Evolutionary conservation across 2,113 vertebrate genomes (phyloP).

Genomic region (Bos taurus): ARS-UCD2.0 NC_037357.1:88175001-88175500

Average conservation of each 20-base stretch:
- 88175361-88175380: slow-evolving; percentile 29
- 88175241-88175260: neutral
- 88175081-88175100: too few relatives aligned
- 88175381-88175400: slow-evolving; percentile 31
- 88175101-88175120: too few relatives aligned
- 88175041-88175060: too few relatives aligned
- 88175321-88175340: slow-evolving; percentile 15
- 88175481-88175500: slow-evolving; percentile 17
- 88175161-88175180: neutral
- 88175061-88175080: too few relatives aligned
- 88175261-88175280: neutral
- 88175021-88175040: too few relatives aligned
- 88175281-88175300: neutral
- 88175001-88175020: too few relatives aligned
- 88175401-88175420: neutral
- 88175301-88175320: slow-evolving; percentile 20
- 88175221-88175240: neutral
- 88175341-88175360: neutral
- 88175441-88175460: slow-evolving; percentile 17
- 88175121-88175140: too few relatives aligned
- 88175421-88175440: neutral
- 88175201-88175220: neutral
- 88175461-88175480: slow-evolving; percentile 39
- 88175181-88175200: slow-evolving; percentile 29
- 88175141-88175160: neutral